Base-by-base conservation (phyloP, 2,113 vertebrate genomes). In the Montifringilla adamsi region DNA sequence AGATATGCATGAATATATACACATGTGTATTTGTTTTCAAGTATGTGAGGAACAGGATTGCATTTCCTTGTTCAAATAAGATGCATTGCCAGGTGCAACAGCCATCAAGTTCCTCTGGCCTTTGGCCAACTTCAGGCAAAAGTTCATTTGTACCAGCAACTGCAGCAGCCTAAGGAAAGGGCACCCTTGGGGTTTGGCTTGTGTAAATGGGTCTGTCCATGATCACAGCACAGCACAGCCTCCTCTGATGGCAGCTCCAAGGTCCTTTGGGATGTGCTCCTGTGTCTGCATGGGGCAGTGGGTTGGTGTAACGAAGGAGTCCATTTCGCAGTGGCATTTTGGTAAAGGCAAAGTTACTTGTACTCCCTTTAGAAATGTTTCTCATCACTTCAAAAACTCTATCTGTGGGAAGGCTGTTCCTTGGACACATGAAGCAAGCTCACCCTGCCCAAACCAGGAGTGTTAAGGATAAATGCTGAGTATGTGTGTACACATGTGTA, bases 121-220 rank as follows among this genome's bases (percentile, higher is more conserved):
- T 96, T 85, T 75, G 75, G 77, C 77, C 76, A 90, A 37, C 73
- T 70, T 52, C n/a, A 69, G 89, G 79, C 2, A 1, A 88, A 92
- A 81, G 85, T 93, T 95, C 73, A 93, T 94, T 89, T 93, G 84
- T 94, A 88, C 56, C 77, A 93, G 87, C 68, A 41, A 89, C 35
- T 43, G 46, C 64, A 76, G 59, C 46, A 53, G 67, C 46, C 37
- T 35, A 84, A 93, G 82, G 55, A 70, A 96, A 86, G 67, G 68
- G 37, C 16, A 79, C 89, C 67, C 62, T 60, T 90, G 74, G 56
- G 47, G 18, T 72, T 43, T 76, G 75, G 69, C 56, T 87, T 56
- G 74, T 90, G 80, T 67, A 90, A 94, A 67, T 62, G 35, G 69
- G 76, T 68, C 44, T 73, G 37, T 14, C 75, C 33, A 15, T 35